A percentile compares a stretch with the other conserved stretches of the same genome.
These are phyloP conservation scores for Graptemys geographica DNA, from an alignment of 2,797 vertebrate species.

Conservation along the genomic window DNA sequence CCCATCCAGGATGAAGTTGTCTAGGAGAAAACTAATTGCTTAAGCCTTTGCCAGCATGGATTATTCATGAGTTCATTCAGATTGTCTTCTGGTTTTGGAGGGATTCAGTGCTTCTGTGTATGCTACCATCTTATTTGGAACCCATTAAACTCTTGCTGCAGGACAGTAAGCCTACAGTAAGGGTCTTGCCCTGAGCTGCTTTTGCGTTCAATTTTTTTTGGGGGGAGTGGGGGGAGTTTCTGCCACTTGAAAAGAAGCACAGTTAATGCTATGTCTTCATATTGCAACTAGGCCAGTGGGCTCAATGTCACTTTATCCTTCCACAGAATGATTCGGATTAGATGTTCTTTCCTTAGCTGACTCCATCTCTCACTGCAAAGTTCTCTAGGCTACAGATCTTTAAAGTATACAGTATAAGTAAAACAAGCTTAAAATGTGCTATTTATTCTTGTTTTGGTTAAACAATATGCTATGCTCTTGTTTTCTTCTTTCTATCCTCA, in stretches of 20 bases:
- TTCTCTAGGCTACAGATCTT: neutral
- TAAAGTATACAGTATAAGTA: neutral
- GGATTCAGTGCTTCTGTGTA: neutral
- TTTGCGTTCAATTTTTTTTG: neutral
- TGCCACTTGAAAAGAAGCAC: neutral
- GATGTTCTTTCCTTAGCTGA: neutral
- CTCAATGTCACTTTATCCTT: neutral
- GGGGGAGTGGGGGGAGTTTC: neutral
- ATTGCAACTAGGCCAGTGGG: neutral
- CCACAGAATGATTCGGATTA: neutral
- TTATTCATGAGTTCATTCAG: neutral
- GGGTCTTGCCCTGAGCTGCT: neutral
- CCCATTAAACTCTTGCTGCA: neutral
- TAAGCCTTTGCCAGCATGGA: neutral
- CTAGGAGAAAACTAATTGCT: neutral
- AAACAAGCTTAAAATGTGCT: neutral
- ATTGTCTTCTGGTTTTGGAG: neutral
- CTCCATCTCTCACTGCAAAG: neutral
- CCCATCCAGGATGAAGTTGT: neutral
- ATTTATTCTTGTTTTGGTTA: neutral
- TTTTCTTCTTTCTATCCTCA: neutral
- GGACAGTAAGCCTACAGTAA: neutral
- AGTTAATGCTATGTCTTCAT: neutral
- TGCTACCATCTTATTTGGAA: neutral
- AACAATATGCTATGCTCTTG: neutral